Base-by-base conservation (phyloP, 2,888 invertebrate species). In the Leucophora obtusa region DNA sequence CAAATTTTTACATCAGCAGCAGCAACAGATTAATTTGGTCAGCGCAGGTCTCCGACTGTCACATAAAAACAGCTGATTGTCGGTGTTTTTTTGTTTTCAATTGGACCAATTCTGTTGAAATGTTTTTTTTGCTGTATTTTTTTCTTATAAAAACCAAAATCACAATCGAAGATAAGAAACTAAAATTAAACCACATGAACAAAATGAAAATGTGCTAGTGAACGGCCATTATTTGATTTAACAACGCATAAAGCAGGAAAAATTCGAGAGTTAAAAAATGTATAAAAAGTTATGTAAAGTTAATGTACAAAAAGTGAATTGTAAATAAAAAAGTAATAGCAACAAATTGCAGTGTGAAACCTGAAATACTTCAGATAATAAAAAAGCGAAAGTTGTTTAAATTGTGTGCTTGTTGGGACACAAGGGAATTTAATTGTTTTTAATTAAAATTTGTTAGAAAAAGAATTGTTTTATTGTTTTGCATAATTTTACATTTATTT, bases 201-300 rank as follows among this genome's bases (percentile, higher is more conserved):
- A 28, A 70, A 65, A 56, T 62, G 47, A 24, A 70, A 56, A 70
- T 50, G n/a, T n/a, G n/a, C n/a, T 60, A 70, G 50, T 14, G 60
- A 60, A 47, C 11, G 59, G 38, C 59, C 17, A 50, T 65, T 54
- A 50, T 56, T 74, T 38, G 38, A 60, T 60, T 35, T 21, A 70
- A 56, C 33, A 60, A 66, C 21, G 33, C 50, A 11, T 17, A 47
- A 73, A 9, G 2, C 35, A 0, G 14, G 4, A 18, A 50, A 18
- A 18, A 62, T 15, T 68, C 24, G 5, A 10, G 7, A 43, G 18
- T 35, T 51, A 58, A 71, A 58, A 53, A 70, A 28, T 28, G 2
- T 11, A 66, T 18, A 66, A 65, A 56, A 58, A 71, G 71, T 79
- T 79, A 71, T 65, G 56, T 76, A 72, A 80, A 80, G 53, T 71